Base-by-base conservation (phyloP, 1,140 invertebrate genomes). In the Bombus sibiricus region DNA sequence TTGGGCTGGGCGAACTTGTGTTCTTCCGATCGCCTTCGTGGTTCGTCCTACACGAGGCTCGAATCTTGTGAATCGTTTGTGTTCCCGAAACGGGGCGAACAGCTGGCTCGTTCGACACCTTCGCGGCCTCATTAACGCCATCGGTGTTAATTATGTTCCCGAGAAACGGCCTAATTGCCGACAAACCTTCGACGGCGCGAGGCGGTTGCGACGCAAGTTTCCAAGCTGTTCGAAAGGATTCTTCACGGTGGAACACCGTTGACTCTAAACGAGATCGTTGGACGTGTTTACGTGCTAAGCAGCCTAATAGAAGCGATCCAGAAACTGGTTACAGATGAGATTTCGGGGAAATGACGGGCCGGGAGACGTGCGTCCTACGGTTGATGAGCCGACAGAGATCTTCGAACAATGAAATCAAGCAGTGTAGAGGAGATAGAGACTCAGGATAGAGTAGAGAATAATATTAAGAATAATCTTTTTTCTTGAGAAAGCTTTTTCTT, bases 61-160 rank as follows among this genome's bases (percentile, higher is more conserved):
- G 64, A n/a, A 62, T 81, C 62, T 68, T 41, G 37, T 41, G 72
- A 53, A 73, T 87, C 88, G 78, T n/a, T 81, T 77, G 10, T 39
- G 88, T 68, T 74, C 83, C 75, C 32, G 81, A 66, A 66, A 88
- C 81, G 89, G 91, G 88, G 90, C 89, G 89, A 92, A 86, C 90
- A 88, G 85, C 83, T 87, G 87, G 84, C 32, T 28, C 32, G 76
- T 91, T 92, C 92, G 88, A 94, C 94, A 94, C 93, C 92, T 94
- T 83, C 78, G 86, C 90, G 91, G 86, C 86, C 92, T 93, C 92
- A 93, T 95, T 95, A 95, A 94, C 94, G 92, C 94, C 79, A 81
- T 53, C 32, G 85, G 91, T 84, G 94, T 95, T 95, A 94, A 95
- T 94, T 94, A 94, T 92, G 93, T 94, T 93, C 90, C 85, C 86